These are phyloP conservation scores for Scotopteryx bipunctaria DNA, from an alignment of 2,888 invertebrate species.

Conservation along the genomic window DNA sequence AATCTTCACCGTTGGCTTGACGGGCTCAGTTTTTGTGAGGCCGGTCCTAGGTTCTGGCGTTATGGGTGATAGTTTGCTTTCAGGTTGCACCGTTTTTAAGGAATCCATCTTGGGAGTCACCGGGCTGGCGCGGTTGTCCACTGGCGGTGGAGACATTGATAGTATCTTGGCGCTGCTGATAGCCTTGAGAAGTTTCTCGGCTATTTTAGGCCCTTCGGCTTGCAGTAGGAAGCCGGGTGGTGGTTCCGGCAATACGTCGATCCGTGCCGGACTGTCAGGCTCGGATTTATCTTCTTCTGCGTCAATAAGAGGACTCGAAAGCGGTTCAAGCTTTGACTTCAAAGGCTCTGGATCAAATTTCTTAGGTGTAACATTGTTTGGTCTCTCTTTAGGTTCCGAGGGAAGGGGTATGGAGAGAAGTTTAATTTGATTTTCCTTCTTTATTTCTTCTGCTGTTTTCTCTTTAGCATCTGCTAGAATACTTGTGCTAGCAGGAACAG, in stretches of 20 bases:
- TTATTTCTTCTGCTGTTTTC: slow-evolving; percentile 28
- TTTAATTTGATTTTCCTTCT: slow-evolving; percentile 43
- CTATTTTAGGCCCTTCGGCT: slow-evolving; percentile 83
- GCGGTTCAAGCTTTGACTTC: slow-evolving; percentile 57
- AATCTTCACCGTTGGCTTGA: slow-evolving; percentile 50
- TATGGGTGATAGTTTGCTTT: slow-evolving; percentile 50
- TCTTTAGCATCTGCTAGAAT: slow-evolving; percentile 26
- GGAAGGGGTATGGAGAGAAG: slow-evolving; percentile 53
- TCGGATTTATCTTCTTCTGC: slow-evolving; percentile 79
- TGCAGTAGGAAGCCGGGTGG: slow-evolving; percentile 75
- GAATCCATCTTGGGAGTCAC: slow-evolving; percentile 62
- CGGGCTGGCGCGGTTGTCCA: slow-evolving; percentile 53
- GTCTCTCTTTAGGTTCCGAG: slow-evolving; percentile 42
- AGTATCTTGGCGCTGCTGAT: slow-evolving; percentile 82
- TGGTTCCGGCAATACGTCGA: slow-evolving; percentile 77
- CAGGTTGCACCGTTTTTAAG: slow-evolving; percentile 49
- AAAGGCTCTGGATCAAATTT: slow-evolving; percentile 54
- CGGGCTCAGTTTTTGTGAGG: slow-evolving; percentile 44
- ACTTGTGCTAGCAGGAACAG: slow-evolving; percentile 26
- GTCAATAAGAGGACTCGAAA: slow-evolving; percentile 72
- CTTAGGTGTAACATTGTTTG: slow-evolving; percentile 49
- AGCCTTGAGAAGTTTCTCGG: slow-evolving; percentile 85
- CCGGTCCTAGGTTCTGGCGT: slow-evolving; percentile 49
- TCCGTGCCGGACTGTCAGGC: slow-evolving; percentile 75
- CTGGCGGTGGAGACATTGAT: slow-evolving; percentile 74